These are phyloP conservation scores for Amiota communis DNA, from an alignment of 2,888 invertebrate species.

Conservation along the genomic window DNA sequence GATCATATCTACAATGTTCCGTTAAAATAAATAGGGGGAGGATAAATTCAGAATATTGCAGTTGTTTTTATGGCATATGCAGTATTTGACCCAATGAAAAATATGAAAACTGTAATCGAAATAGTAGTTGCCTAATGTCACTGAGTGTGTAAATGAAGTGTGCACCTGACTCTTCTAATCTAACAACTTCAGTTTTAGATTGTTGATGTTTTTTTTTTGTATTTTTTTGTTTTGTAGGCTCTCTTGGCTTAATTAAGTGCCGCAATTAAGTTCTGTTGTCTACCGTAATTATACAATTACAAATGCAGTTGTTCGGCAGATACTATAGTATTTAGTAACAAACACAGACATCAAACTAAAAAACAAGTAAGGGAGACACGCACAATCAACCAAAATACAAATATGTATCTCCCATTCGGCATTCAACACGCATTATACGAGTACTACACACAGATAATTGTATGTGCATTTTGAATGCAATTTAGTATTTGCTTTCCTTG, in stretches of 20 bases:
- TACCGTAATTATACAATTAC: conserved; percentile 24
- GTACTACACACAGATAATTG: not conserved
- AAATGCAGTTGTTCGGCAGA: conserved; percentile 11
- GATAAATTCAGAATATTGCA: too few relatives aligned
- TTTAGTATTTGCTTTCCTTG: too few relatives aligned
- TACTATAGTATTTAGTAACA: too few relatives aligned
- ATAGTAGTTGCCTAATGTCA: too few relatives aligned
- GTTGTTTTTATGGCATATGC: too few relatives aligned
- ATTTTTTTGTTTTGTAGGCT: not conserved
- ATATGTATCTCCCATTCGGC: not conserved
- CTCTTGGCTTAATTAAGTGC: conserved; percentile 22
- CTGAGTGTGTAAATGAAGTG: not conserved
- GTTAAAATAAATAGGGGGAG: too few relatives aligned
- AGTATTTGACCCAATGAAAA: too few relatives aligned
- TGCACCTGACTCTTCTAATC: not conserved
- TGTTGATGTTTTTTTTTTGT: not conserved
- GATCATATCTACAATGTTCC: too few relatives aligned
- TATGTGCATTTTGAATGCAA: not conserved
- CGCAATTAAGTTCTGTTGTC: conserved; percentile 14
- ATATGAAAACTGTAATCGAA: too few relatives aligned
- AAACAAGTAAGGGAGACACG: too few relatives aligned
- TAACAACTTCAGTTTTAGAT: not conserved
- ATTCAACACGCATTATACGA: not conserved
- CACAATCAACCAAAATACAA: not conserved
- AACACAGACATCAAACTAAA: too few relatives aligned